Evolutionary conservation across 64 coral and sea anemone species (phyloP).

Genomic region (Dendronephthya gigantea): DNA sequence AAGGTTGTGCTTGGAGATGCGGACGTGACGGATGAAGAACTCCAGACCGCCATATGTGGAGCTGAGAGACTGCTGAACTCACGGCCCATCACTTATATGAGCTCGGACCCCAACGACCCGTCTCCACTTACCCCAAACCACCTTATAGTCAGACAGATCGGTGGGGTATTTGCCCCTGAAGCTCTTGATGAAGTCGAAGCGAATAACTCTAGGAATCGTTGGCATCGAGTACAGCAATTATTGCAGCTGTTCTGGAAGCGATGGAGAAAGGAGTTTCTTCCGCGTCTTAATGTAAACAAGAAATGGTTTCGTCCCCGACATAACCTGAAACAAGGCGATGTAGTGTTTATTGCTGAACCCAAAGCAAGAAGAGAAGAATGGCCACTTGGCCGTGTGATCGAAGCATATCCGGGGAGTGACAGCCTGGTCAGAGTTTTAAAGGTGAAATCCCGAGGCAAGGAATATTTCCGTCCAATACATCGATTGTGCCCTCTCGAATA

Average conservation of each 20-base stretch:
- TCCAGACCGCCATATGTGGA: not conserved
- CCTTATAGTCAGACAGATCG: not conserved
- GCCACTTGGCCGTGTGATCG: not conserved
- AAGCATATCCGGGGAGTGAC: constrained; percentile 23
- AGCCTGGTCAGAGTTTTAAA: constrained; percentile 26
- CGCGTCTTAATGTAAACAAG: not conserved
- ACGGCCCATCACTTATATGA: not conserved
- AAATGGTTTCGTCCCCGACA: not conserved
- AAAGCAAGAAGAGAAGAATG: not conserved
- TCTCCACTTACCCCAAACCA: constrained; percentile 2
- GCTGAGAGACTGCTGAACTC: not conserved
- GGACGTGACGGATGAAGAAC: not conserved
- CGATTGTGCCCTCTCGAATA: constrained; percentile 36
- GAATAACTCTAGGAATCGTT: not conserved
- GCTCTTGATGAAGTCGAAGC: not conserved
- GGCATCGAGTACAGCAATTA: not conserved
- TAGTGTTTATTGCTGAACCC: not conserved
- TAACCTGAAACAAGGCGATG: not conserved
- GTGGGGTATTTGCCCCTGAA: not conserved
- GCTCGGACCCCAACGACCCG: not conserved
- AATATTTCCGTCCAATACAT: constrained; percentile 38
- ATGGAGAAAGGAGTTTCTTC: constrained; percentile 11
- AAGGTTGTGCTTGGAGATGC: constrained; percentile 6
- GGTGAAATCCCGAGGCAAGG: constrained; percentile 25
- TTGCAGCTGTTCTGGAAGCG: not conserved